Percentiles rank a stretch among this genome's conserved stretches.
phyloP scores from a whole-genome alignment of 2,113 vertebrate genomes.

The Oryctolagus cuniculus region mOryCun1.1 NC_091432.1:63902501-63903000 shows the following conservation, averaged over 20 bases:
- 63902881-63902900: background rate
- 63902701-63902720: background rate
- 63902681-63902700: background rate
- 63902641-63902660: conserved; percentile 10
- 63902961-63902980: conserved; percentile 28
- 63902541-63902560: background rate
- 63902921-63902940: background rate
- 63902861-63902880: background rate
- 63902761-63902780: background rate
- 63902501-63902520: background rate
- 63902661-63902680: conserved; percentile 16
- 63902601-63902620: background rate
- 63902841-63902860: background rate
- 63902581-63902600: background rate
- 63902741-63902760: background rate
- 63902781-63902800: background rate
- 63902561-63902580: background rate
- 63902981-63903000: conserved; percentile 31
- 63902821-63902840: background rate
- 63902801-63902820: conserved; percentile 1
- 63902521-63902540: background rate
- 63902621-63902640: background rate
- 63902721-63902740: conserved; percentile 10
- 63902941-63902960: background rate
- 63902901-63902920: background rate